phyloP scores from a whole-genome alignment of 2,888 invertebrate species.

The Nesidiocoris tenuis region DNA sequence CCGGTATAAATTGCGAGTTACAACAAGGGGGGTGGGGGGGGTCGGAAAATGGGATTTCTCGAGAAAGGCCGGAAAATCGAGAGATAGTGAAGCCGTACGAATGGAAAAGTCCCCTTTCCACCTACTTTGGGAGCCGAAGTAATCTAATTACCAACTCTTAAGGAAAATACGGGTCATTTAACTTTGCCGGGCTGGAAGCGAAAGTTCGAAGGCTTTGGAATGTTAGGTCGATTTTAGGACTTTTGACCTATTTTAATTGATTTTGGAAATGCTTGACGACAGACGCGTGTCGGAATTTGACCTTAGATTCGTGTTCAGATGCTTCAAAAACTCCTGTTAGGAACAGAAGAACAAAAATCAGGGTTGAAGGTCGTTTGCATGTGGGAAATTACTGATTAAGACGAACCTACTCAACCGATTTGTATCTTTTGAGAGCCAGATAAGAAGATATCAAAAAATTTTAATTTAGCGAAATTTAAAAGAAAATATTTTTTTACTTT shows the following conservation, averaged over 20 bases:
- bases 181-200: neutral
- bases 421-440: too few relatives aligned
- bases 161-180: constrained; percentile 37
- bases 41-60: too few relatives aligned
- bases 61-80: neutral
- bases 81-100: neutral
- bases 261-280: neutral
- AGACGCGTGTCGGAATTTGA: too few relatives aligned
- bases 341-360: too few relatives aligned
- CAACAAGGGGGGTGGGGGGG: neutral
- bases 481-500: too few relatives aligned
- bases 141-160: constrained; percentile 36
- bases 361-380: too few relatives aligned
- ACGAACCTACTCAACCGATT: too few relatives aligned
- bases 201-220: neutral
- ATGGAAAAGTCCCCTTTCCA: neutral
- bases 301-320: too few relatives aligned
- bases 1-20: neutral
- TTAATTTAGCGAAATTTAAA: too few relatives aligned
- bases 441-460: too few relatives aligned
- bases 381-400: too few relatives aligned
- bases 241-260: neutral
- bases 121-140: neutral
- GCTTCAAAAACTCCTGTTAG: too few relatives aligned
- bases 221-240: neutral